Evolutionary conservation across 1,140 invertebrate species (phyloP).

Genomic region (Lordiphosa mommai): DNA sequence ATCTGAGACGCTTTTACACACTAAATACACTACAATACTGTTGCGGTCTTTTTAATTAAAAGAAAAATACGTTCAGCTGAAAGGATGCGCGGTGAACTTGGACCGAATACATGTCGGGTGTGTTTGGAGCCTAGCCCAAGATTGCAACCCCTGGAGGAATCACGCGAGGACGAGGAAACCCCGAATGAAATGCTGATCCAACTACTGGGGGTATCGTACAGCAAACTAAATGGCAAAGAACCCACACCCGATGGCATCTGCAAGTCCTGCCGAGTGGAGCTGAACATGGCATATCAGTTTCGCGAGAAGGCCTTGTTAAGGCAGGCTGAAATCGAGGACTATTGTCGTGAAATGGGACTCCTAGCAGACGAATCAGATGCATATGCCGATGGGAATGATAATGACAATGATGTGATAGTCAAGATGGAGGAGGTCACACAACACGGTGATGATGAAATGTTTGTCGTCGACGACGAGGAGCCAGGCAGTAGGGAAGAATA

Average conservation of each 20-base stretch:
- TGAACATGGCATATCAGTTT: slow-evolving; percentile 74
- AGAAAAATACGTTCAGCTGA: not conserved
- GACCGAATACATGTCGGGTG: slow-evolving; percentile 62
- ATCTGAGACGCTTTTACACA: slow-evolving; percentile 62
- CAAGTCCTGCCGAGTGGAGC: slow-evolving; percentile 60
- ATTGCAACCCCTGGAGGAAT: slow-evolving; percentile 55
- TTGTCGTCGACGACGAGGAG: slow-evolving; percentile 38
- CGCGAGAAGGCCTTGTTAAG: slow-evolving; percentile 60
- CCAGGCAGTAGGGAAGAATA: slow-evolving; percentile 26
- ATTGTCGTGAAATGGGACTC: slow-evolving; percentile 42
- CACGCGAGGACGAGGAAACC: slow-evolving; percentile 68
- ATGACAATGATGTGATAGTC: slow-evolving; percentile 41
- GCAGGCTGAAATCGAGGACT: slow-evolving; percentile 51
- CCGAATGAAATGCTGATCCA: slow-evolving; percentile 70
- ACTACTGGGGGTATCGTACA: slow-evolving; percentile 56
- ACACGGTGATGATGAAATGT: slow-evolving; percentile 51
- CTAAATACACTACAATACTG: slow-evolving; percentile 69
- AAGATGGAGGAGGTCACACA: slow-evolving; percentile 46
- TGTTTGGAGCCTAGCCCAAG: slow-evolving; percentile 53
- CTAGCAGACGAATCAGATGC: slow-evolving; percentile 6
- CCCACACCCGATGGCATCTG: slow-evolving; percentile 66
- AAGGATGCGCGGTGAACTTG: slow-evolving; percentile 56
- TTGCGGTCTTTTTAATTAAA: slow-evolving; percentile 54
- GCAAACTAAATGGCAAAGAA: slow-evolving; percentile 56
- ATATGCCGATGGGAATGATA: slow-evolving; percentile 16